Evolutionary conservation across 2,113 vertebrate species (phyloP).

Genomic region (Sula dactylatra): DNA sequence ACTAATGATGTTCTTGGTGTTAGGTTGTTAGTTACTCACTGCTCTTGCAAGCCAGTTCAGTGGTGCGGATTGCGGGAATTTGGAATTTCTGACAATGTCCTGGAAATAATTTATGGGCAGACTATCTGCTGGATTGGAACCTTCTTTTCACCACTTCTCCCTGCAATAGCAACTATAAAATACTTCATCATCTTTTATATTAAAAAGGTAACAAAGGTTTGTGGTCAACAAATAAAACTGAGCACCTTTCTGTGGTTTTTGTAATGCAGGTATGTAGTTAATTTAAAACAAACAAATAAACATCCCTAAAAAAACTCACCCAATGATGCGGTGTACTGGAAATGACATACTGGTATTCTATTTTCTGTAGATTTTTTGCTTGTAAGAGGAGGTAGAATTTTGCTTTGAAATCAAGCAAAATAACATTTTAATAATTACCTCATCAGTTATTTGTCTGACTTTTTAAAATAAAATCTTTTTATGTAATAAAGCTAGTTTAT

Average conservation of each 20-base stretch:
- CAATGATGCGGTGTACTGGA: neutral
- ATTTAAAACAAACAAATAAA: neutral
- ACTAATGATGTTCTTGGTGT: neutral
- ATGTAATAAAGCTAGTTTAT: neutral
- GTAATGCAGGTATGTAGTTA: neutral
- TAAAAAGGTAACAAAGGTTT: slow-evolving; percentile 84
- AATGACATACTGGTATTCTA: neutral
- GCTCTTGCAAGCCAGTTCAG: slow-evolving; percentile 71
- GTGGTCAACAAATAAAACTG: neutral
- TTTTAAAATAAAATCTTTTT: neutral
- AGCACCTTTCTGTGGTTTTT: neutral
- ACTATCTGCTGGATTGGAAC: slow-evolving; percentile 98
- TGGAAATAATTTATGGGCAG: slow-evolving; percentile 93
- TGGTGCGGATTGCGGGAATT: slow-evolving; percentile 91
- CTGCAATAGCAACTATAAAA: slow-evolving; percentile 90
- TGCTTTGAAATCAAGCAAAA: neutral
- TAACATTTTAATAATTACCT: neutral
- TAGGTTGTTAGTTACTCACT: slow-evolving; percentile 86
- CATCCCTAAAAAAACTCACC: neutral
- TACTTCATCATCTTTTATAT: slow-evolving; percentile 94
- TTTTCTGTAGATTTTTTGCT: neutral
- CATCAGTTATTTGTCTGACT: neutral
- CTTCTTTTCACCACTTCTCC: slow-evolving; percentile 92
- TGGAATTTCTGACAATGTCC: slow-evolving; percentile 88
- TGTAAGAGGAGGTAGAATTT: neutral